Conservation (phyloP, 2,888 invertebrate genomes). For the Pollenia amentaria region DNA sequence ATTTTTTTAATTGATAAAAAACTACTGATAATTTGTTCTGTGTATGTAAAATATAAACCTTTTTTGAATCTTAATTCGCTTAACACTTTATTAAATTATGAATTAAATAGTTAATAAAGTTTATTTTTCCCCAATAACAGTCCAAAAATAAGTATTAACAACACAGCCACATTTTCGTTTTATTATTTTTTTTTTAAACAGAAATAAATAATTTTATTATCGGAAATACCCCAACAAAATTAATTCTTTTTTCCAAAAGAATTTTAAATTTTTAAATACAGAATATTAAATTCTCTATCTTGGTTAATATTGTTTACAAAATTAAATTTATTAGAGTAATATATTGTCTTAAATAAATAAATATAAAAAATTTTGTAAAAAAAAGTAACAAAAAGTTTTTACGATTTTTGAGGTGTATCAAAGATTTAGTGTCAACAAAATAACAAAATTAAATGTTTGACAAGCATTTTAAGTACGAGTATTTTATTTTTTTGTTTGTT, state of each 20-base stretch:
- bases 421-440: constrained; percentile 23
- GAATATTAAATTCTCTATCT: not conserved
- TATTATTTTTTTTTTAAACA: not conserved
- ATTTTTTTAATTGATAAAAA: too few relatives aligned
- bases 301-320: constrained; percentile 39
- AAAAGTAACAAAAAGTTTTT: constrained; percentile 9
- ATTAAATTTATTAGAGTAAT: constrained; percentile 44
- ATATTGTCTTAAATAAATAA: constrained; percentile 18
- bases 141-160: not conserved
- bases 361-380: constrained; percentile 10
- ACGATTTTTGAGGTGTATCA: constrained; percentile 1
- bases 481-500: constrained; percentile 8
- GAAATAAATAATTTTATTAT: constrained; percentile 28
- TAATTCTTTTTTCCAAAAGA: not conserved
- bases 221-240: constrained; percentile 30
- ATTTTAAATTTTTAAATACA: not conserved
- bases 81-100: constrained; percentile 43
- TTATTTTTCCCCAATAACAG: not conserved
- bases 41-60: constrained; percentile 53
- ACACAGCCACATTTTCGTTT: constrained; percentile 28
- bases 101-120: constrained; percentile 46
- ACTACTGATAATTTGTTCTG: too few relatives aligned
- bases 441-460: constrained; percentile 30
- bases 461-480: constrained; percentile 51
- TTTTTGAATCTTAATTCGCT: constrained; percentile 53